A percentile compares a stretch with the other conserved stretches of the same genome.
phyloP scores from a whole-genome alignment of 2,113 vertebrate genomes.

The Rhinolophus sinicus region DNA sequence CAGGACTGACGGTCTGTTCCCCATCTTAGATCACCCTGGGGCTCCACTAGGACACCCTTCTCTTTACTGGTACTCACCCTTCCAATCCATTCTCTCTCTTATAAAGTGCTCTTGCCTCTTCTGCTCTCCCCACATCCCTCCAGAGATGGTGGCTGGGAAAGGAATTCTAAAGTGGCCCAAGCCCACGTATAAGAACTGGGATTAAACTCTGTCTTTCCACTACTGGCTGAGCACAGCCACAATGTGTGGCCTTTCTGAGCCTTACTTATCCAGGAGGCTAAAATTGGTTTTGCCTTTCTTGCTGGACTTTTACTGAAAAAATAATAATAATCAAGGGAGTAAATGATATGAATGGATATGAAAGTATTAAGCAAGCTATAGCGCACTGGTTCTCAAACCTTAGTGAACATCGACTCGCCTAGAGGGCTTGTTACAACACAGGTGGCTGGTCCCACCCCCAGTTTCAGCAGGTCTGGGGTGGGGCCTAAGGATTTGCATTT shows the following conservation, averaged over 20 bases:
- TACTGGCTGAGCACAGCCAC: not conserved
- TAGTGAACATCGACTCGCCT: fast-evolving
- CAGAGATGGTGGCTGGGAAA: not conserved
- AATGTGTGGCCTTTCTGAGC: not conserved
- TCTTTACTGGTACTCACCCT: not conserved
- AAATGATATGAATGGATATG: not conserved
- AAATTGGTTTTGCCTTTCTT: not conserved
- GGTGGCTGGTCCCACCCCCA: too few relatives aligned
- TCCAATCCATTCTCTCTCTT: not conserved
- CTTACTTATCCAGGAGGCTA: not conserved
- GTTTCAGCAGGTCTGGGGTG: not conserved
- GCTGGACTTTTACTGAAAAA: not conserved
- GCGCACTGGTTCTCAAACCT: not conserved
- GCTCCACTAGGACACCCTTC: not conserved
- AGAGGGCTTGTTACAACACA: fast-evolving
- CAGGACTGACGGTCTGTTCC: not conserved
- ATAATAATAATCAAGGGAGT: not conserved
- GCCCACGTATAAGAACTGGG: fast-evolving
- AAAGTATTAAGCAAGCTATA: not conserved
- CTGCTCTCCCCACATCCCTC: not conserved
- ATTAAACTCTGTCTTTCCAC: not conserved
- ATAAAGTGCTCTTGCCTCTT: not conserved
- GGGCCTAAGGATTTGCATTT: not conserved
- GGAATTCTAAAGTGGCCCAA: not conserved
- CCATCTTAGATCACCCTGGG: not conserved